phyloP scores from a whole-genome alignment of 2,888 invertebrate species.

The Pyrrhosoma nymphula region DNA sequence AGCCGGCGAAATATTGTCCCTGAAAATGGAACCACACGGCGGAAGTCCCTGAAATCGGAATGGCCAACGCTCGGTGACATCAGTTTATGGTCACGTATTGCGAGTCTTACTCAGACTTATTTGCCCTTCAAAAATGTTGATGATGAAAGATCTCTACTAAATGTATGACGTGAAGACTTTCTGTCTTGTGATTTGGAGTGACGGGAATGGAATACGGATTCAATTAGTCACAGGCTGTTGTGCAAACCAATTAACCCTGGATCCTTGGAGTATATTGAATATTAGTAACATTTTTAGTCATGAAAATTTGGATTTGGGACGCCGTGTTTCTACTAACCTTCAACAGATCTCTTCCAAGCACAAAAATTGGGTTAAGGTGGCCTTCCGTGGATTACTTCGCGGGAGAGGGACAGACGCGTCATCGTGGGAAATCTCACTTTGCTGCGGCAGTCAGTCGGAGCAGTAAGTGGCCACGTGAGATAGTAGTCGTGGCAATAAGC shows the following conservation, averaged over 20 bases:
- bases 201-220: neutral
- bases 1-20: too few relatives aligned
- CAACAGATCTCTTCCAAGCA: neutral
- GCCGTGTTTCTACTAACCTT: neutral
- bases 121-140: too few relatives aligned
- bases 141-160: neutral
- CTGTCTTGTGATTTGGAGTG: neutral
- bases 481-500: neutral
- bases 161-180: neutral
- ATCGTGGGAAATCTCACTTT: neutral
- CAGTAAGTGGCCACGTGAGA: neutral
- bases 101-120: too few relatives aligned
- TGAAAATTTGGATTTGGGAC: neutral
- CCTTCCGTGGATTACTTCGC: neutral
- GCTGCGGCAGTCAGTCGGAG: neutral
- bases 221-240: neutral
- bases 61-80: too few relatives aligned
- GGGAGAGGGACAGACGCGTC: neutral
- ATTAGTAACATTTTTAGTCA: neutral
- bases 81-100: too few relatives aligned
- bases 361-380: slow-evolving; percentile 22
- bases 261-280: neutral
- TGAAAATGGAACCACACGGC: too few relatives aligned
- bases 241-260: neutral
- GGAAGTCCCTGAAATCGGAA: too few relatives aligned